Percentiles rank a stretch among this genome's conserved stretches.
Conservation (phyloP, 2,113 vertebrate genomes). For the Strigops habroptila region DNA sequence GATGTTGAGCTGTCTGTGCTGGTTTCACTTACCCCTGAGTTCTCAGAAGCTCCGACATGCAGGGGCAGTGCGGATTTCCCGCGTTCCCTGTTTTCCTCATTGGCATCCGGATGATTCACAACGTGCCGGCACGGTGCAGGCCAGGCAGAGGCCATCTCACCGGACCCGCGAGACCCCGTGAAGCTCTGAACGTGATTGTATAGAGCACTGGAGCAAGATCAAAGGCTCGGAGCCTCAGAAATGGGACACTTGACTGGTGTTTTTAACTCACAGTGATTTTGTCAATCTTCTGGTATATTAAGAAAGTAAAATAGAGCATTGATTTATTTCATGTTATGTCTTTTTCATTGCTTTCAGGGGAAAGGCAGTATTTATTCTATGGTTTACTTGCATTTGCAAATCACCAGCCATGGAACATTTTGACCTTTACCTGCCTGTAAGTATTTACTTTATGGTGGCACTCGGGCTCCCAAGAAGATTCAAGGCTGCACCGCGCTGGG, state of each 20-base stretch:
- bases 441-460: background rate
- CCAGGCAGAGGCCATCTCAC: background rate
- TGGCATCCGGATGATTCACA: background rate
- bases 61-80: background rate
- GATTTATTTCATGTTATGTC: background rate
- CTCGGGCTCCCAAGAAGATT: background rate
- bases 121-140: rapidly evolving
- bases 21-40: background rate
- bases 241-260: conserved; percentile 9
- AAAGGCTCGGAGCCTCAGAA: background rate
- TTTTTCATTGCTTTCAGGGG: background rate
- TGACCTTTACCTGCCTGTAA: background rate
- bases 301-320: background rate
- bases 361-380: background rate
- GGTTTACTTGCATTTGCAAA: background rate
- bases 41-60: background rate
- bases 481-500: background rate
- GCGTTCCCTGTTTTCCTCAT: rapidly evolving
- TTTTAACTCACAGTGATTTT: background rate
- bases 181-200: background rate
- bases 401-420: background rate
- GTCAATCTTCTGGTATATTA: background rate
- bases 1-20: background rate
- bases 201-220: background rate
- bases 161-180: background rate